Percentiles rank a stretch among this genome's conserved stretches.
Conservation (phyloP, 2,797 vertebrate genomes). For the Labroides dimidiatus region DNA sequence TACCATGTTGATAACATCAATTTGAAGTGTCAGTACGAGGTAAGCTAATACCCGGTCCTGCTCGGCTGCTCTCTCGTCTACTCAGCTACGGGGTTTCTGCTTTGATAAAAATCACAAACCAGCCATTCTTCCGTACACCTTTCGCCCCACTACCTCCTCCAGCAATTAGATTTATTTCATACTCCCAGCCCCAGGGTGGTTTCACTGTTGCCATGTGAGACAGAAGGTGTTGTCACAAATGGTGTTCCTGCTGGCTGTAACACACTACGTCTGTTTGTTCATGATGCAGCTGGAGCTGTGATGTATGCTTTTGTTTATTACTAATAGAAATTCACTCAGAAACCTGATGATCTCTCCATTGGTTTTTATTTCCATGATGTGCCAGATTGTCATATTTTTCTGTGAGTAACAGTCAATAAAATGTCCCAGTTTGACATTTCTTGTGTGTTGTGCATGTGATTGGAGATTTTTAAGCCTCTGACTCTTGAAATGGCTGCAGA, state of each 20-base stretch:
- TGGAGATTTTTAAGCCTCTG: not conserved
- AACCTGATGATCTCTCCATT: not conserved
- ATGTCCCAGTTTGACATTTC: no score
- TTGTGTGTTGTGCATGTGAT: not conserved
- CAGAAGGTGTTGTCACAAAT: constrained; percentile 10
- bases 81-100: constrained; percentile 57
- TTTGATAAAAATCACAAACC: constrained; percentile 75
- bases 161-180: constrained; percentile 51
- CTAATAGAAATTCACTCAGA: not conserved
- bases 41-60: constrained; percentile 63
- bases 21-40: constrained; percentile 72
- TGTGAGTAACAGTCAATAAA: not conserved
- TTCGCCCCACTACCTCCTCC: constrained; percentile 31
- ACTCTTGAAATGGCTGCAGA: no score
- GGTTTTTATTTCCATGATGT: not conserved
- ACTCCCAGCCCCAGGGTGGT: constrained; percentile 1
- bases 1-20: constrained; percentile 78
- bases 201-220: constrained; percentile 20
- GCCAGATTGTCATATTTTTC: not conserved
- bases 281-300: not conserved
- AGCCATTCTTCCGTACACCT: constrained; percentile 40
- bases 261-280: constrained; percentile 5
- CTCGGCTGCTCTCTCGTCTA: constrained; percentile 43
- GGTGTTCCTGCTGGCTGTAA: constrained; percentile 21
- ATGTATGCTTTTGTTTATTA: not conserved